Base-by-base conservation (phyloP, 23 tunicate genomes). In the Halocynthia roretzi region DNA sequence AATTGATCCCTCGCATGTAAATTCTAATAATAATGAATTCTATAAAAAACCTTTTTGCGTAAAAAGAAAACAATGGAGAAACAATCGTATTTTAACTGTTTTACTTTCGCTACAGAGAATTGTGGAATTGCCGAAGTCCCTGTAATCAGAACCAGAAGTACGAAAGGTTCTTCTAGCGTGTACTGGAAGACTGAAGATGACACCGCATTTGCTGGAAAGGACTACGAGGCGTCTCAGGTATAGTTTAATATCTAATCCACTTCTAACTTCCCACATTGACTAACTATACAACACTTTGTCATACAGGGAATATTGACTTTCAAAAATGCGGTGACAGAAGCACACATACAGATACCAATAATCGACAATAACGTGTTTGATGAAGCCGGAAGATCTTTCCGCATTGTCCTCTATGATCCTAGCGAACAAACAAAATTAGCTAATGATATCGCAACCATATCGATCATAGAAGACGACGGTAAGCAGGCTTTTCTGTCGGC, bases 391-490 rank as follows among this genome's bases (percentile, higher is more conserved):
- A 70, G 99, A 12, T 78, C 99, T 8, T 96, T 96, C 75, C 78
- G 88, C 64, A 68, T 96, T n/a, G 69, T 76, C 5, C 72, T 96
- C 10, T 63, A 80, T 18, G 96, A 89, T 23, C 99, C 99, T 7
- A 85, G 93, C 67, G 93, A 89, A 19, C 90, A 87, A 65, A 96
- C 99, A 12, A 96, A 96, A 62, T 82, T 96, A 51, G 83, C 91
- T 4, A 82, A 85, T 56, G 49, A 51, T 10, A 76, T 71, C 62
- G 96, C 91, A 8, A 96, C 87, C 8, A 86, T 89, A 7, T 92
- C 98, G 10, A 96, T 96, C 77, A 96, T 96, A 54, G 99, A 96
- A 62, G 99, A 96, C 54, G 99, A 96, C 76, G 99, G 98, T 92
- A 73, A 74, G 85, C 11, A 61, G 8, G 5, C 0, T n/a, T n/a